Percentiles rank a stretch among this genome's conserved stretches.
Conservation (phyloP, 35 echinoderm and acorn worm genomes). For the Heliocidaris tuberculata region DNA sequence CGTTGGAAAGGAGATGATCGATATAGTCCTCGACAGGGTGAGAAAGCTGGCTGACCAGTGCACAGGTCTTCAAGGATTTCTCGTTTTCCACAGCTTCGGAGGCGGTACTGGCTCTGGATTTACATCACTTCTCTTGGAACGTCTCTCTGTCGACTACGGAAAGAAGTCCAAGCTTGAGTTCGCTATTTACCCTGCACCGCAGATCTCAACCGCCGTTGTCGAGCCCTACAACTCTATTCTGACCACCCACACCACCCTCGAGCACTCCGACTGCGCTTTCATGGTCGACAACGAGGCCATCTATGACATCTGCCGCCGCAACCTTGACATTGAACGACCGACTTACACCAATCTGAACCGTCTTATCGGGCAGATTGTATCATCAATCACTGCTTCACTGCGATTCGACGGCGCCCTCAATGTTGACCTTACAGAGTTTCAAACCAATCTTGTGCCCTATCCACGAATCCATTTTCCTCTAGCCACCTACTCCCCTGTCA, state of each 20-base stretch:
- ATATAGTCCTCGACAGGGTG: constrained; percentile 28
- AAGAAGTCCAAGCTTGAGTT: constrained; percentile 63
- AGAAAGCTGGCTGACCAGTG: constrained; percentile 61
- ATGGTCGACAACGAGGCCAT: constrained; percentile 67
- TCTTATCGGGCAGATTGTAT: constrained; percentile 73
- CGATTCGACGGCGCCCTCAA: constrained; percentile 76
- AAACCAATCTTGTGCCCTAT: constrained; percentile 52
- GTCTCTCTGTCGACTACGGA: constrained; percentile 65
- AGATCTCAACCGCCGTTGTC: constrained; percentile 62
- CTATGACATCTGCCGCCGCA: constrained; percentile 57
- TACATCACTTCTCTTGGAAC: constrained; percentile 28
- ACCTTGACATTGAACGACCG: constrained; percentile 57
- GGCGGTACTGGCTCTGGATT: constrained; percentile 64
- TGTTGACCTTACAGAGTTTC: constrained; percentile 77
- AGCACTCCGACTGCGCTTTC: constrained; percentile 57
- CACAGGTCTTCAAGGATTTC: constrained; percentile 60
- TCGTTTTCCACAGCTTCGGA: constrained; percentile 71
- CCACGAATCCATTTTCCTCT: constrained; percentile 64
- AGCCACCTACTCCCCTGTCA: constrained; percentile 73
- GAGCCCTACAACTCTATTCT: constrained; percentile 66
- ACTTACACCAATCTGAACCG: constrained; percentile 82
- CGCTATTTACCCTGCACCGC: constrained; percentile 53
- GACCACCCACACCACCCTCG: constrained; percentile 59
- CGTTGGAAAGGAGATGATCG: constrained; percentile 37
- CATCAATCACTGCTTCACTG: constrained; percentile 75